These are phyloP conservation scores for Holothuria glaberrima DNA, from an alignment of 35 echinoderm and acorn worm genomes.

Conservation along the genomic window DNA sequence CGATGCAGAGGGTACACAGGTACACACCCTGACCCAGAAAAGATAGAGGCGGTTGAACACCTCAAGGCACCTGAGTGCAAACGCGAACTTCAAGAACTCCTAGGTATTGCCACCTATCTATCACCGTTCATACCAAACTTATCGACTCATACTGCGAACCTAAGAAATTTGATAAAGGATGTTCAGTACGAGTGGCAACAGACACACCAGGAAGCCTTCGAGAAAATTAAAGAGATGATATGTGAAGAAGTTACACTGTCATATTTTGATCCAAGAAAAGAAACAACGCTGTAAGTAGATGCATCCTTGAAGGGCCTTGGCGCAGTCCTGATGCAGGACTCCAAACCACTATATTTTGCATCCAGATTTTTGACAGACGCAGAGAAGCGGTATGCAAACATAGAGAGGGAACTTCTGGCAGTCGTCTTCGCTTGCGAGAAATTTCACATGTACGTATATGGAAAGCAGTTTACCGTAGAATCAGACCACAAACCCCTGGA, in stretches of 20 bases:
- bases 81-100: constrained; percentile 38
- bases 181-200: not conserved
- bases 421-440: constrained; percentile 70
- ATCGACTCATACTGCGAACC: constrained; percentile 1
- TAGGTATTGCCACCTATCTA: constrained; percentile 38
- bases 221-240: constrained; percentile 25
- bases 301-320: constrained; percentile 39
- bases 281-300: constrained; percentile 47
- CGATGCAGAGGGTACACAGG: constrained; percentile 18
- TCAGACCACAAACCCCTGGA: constrained; percentile 67
- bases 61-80: not conserved
- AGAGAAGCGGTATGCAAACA: constrained; percentile 60
- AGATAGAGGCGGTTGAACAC: constrained; percentile 22
- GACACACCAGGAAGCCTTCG: constrained; percentile 35
- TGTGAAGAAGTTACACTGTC: constrained; percentile 46
- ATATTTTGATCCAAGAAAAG: constrained; percentile 64
- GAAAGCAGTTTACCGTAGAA: constrained; percentile 71
- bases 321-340: constrained; percentile 29
- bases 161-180: not conserved
- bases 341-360: not conserved
- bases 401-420: constrained; percentile 66
- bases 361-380: constrained; percentile 30
- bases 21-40: constrained; percentile 47
- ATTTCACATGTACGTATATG: constrained; percentile 71
- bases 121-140: constrained; percentile 39